A percentile compares a stretch with the other conserved stretches of the same genome.
Evolutionary conservation across 2,797 vertebrate species (phyloP).

Genomic region (Girardinus metallicus): DNA sequence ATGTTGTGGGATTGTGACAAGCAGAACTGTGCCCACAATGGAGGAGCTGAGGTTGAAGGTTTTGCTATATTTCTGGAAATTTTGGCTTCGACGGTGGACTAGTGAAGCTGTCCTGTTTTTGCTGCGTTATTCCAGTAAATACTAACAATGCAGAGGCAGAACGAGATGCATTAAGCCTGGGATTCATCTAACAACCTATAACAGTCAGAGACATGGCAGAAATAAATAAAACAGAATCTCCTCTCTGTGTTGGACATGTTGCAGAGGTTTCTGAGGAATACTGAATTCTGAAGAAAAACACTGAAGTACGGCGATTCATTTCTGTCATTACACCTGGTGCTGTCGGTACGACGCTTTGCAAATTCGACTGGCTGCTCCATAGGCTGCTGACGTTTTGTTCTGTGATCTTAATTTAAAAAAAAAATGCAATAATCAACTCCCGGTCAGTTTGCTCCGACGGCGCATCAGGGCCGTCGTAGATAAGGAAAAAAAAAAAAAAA

Average conservation of each 20-base stretch:
- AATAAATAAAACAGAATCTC: neutral
- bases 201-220: neutral
- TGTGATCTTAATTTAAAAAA: too few relatives aligned
- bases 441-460: too few relatives aligned
- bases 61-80: slow-evolving; percentile 19
- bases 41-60: slow-evolving; percentile 18
- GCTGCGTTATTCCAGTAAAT: slow-evolving; percentile 8
- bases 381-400: too few relatives aligned
- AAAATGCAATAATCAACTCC: too few relatives aligned
- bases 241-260: neutral
- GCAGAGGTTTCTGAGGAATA: neutral
- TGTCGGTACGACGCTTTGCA: too few relatives aligned
- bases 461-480: too few relatives aligned
- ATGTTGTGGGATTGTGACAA: slow-evolving; percentile 37
- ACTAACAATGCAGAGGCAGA: neutral
- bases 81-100: slow-evolving; percentile 22
- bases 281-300: too few relatives aligned
- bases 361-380: too few relatives aligned
- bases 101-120: slow-evolving; percentile 13
- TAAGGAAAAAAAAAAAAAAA: too few relatives aligned
- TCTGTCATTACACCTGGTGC: too few relatives aligned
- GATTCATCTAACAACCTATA: neutral
- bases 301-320: too few relatives aligned
- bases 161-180: neutral
- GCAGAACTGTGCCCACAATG: slow-evolving; percentile 20